These are phyloP conservation scores for Athripsodes cinereus DNA, from an alignment of 2,888 invertebrate species.

Conservation along the genomic window DNA sequence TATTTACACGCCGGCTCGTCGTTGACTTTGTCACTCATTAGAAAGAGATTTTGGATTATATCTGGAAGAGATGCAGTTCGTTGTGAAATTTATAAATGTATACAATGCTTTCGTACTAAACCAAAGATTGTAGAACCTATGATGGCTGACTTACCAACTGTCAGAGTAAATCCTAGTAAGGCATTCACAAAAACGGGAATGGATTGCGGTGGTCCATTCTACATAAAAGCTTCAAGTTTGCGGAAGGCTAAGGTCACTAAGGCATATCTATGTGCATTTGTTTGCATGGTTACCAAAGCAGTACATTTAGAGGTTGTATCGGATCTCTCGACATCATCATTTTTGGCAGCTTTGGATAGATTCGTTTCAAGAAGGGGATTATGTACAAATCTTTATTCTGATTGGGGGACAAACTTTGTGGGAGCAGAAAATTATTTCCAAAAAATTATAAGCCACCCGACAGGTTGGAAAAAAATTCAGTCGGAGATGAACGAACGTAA, in stretches of 20 bases:
- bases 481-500: not conserved
- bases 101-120: not conserved
- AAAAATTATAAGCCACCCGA: not conserved
- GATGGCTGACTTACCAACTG: conserved; percentile 2
- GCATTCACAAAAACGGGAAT: not conserved
- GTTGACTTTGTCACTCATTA: not conserved
- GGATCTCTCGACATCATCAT: not conserved
- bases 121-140: not conserved
- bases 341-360: not conserved
- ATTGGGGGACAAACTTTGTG: not conserved
- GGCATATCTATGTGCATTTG: not conserved
- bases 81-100: not conserved
- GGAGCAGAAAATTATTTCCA: not conserved
- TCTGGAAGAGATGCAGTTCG: not conserved
- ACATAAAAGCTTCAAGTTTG: not conserved
- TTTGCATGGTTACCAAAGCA: conserved; percentile 3
- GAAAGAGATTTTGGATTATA: conserved; percentile 2
- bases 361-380: not conserved
- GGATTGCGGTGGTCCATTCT: not conserved
- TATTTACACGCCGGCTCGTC: not conserved
- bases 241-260: not conserved
- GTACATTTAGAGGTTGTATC: not conserved
- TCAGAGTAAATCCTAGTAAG: not conserved
- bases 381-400: not conserved
- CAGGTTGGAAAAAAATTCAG: not conserved